Base-by-base conservation (phyloP, 2,797 vertebrate species). In the Triplophysa yarkandensis region DNA sequence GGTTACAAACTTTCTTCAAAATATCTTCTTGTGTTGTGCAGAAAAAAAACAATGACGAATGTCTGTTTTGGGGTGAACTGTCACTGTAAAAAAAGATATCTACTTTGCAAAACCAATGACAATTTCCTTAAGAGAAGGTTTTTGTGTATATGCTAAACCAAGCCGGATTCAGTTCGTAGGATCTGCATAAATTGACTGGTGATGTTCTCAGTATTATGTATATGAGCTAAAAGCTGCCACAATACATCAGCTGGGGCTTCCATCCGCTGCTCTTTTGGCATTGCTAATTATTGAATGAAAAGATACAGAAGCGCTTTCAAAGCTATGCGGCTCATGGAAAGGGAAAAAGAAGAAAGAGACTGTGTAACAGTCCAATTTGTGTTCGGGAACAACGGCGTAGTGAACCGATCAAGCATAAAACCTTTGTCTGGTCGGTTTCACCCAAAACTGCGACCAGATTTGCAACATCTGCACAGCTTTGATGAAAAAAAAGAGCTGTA, bases 161-260 rank as follows among this genome's bases (percentile, higher is more conserved):
- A 89, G 88, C 88, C 88, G 87, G 88, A 91, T 87, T 87, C 71
- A 86, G 87, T 89, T 89, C 89, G 85, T 88, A 81, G 86, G 91
- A 92, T 92, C 88, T 92, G 88, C 91, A 92, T 93, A 92, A 90
- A 93, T 91, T 92, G 90, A 87, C 88, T 80, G 84, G 87, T 88
- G 87, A 86, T 87, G 88, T 91, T 88, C 88, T 83, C 81, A 83
- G 88, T 88, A 91, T 92, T 91, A 92, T 92, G 90, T 88, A 92
- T 92, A 91, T 91, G 89, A 90, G 87, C 88, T 91, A 91, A 88
- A 91, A 89, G 90, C 87, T 92, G 90, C 91, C 90, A 92, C 88
- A 84, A 85, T 85, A 88, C 90, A 91, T 92, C 91, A 91, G 88
- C 76, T 73, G 84, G 86, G 88, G 87, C 87, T 87, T 90, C 90